Base-by-base conservation (phyloP, 2,113 vertebrate species). In the Oncorhynchus mykiss region DNA sequence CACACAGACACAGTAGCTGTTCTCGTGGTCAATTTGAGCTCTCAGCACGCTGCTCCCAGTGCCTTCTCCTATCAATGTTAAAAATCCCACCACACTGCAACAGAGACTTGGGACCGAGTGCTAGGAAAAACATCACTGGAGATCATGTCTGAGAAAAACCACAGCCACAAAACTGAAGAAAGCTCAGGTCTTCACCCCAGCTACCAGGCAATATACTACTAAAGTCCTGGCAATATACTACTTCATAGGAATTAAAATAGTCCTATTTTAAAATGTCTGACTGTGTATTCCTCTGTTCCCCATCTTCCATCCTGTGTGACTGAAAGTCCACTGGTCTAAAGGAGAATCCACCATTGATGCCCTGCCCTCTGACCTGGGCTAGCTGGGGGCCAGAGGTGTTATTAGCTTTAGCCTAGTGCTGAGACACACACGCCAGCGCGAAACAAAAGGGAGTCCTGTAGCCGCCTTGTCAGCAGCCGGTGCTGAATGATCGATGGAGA, bases 381-480 rank as follows among this genome's bases (percentile, higher is more conserved):
- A 4, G 39, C 20, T 70, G 29, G 11, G 14, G 67, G 59, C 24
- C 20, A 24, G 65, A 59, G 24, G 24, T 27, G 49, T 11, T 31
- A 67, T 8, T 31, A 67, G 62, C 0, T 6, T 51, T 29, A 67
- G 67, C 66, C 31, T 54, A 39, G 11, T 45, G 49, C 29, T 60
- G 29, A 39, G 20, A 78, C 71, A 73, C 69, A 74, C 39, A 3
- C 39, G 9, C 82, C 39, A 39, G 39, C 0, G 39, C 8, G 8
- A 77, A 82, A 82, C 72, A 80, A 74, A 80, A 81, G 73, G 24
- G 12, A 81, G 67, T 59, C 71, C 62, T 78, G 71, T 78, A 78
- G 82, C 82, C 79, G 78, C 80, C 83, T 69, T 84, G 84, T 85
- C 83, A 88, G 87, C 82, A 88, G 79, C 75, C 22, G 4, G 29